phyloP scores from a whole-genome alignment of 2,113 vertebrate genomes.

The Rhinopomastus cyanomelas region DNA sequence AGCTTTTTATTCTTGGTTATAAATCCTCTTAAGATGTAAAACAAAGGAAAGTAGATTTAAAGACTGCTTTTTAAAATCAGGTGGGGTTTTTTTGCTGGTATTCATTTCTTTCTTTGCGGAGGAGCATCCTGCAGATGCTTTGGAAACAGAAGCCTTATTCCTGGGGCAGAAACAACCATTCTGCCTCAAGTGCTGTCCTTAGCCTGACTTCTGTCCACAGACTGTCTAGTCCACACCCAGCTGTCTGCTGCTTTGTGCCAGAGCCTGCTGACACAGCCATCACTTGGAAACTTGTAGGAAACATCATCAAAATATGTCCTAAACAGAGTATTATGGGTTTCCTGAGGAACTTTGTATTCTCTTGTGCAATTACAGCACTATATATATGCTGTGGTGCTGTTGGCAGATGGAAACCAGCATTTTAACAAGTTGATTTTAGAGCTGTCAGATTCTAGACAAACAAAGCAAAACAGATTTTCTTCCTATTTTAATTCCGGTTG shows the following conservation, averaged over 20 bases:
- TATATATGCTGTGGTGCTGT: neutral
- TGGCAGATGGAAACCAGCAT: neutral
- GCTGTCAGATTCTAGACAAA: conserved; percentile 16
- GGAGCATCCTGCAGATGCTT: conserved; percentile 13
- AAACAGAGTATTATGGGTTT: neutral
- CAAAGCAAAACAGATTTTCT: conserved; percentile 9
- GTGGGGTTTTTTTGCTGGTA: neutral
- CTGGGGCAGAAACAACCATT: neutral
- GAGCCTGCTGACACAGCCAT: neutral
- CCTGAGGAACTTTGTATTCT: neutral
- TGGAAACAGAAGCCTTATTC: conserved; percentile 27
- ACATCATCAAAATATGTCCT: conserved; percentile 1
- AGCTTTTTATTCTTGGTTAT: neutral
- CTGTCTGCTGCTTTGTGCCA: neutral
- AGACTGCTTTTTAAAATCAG: neutral
- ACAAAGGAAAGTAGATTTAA: neutral
- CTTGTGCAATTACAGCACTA: neutral
- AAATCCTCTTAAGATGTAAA: neutral
- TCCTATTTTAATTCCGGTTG: neutral
- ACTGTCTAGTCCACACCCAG: conserved; percentile 32
- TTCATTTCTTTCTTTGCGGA: neutral
- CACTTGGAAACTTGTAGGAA: conserved; percentile 18
- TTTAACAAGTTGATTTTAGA: conserved; percentile 5
- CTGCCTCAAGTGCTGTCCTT: neutral
- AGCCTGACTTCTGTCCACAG: conserved; percentile 1